phyloP scores from a whole-genome alignment of 1,140 invertebrate genomes.

The Marisa cornuarietis region DNA sequence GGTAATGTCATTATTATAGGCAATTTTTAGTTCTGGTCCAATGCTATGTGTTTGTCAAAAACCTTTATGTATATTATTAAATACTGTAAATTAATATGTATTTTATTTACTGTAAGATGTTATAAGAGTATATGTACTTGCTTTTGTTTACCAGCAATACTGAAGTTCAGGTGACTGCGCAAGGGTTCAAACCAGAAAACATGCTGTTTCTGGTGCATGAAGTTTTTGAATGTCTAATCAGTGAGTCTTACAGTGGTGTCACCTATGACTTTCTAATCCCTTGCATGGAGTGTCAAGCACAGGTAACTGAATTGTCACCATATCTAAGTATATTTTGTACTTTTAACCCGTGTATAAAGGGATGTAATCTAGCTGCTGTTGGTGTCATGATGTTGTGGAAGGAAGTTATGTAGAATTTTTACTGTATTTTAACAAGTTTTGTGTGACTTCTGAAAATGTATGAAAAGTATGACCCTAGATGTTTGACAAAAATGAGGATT shows the following conservation, averaged over 20 bases:
- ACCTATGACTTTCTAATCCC: conserved; percentile 61
- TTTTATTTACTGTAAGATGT: neutral
- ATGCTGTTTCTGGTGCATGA: conserved; percentile 62
- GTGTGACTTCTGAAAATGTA: too few relatives aligned
- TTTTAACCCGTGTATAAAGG: too few relatives aligned
- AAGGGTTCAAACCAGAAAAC: conserved; percentile 61
- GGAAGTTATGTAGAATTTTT: too few relatives aligned
- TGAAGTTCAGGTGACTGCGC: conserved; percentile 51
- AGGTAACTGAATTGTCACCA: conserved; percentile 27
- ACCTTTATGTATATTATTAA: neutral
- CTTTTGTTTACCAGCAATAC: conserved; percentile 34
- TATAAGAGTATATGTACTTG: neutral
- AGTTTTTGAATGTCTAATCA: conserved; percentile 60
- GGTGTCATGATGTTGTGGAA: too few relatives aligned
- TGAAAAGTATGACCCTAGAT: too few relatives aligned
- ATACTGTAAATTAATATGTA: neutral
- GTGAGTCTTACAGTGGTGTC: conserved; percentile 61
- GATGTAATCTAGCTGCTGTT: too few relatives aligned
- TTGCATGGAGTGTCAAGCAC: conserved; percentile 58
- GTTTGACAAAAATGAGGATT: too few relatives aligned
- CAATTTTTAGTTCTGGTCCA: neutral
- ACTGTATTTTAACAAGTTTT: too few relatives aligned
- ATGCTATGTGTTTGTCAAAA: neutral
- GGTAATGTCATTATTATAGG: neutral
- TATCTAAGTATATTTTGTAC: too few relatives aligned